Conservation (phyloP, 2,113 vertebrate species). For the Pteruthius melanotis region DNA sequence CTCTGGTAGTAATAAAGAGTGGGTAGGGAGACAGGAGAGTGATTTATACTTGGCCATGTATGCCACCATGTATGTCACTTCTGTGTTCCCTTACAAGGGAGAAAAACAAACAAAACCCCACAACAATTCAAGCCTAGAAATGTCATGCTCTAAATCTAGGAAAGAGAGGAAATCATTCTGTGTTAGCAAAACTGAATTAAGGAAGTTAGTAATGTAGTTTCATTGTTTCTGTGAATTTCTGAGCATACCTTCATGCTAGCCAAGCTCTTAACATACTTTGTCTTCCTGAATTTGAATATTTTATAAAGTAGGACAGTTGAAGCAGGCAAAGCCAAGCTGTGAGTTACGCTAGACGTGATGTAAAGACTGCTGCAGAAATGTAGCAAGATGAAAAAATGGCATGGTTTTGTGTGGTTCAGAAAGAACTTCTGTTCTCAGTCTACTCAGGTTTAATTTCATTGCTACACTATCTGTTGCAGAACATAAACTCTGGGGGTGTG, state of each 20-base stretch:
- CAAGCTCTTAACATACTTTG: background rate
- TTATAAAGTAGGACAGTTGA: background rate
- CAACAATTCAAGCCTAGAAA: background rate
- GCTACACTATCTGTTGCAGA: background rate
- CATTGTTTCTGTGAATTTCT: background rate
- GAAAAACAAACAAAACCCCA: background rate
- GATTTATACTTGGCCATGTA: rapidly evolving
- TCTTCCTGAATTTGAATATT: background rate
- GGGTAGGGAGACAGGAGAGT: rapidly evolving
- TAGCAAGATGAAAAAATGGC: background rate
- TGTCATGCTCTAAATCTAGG: background rate
- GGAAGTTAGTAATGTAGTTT: background rate
- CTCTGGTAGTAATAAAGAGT: background rate
- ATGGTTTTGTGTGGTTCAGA: background rate
- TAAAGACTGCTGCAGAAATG: background rate
- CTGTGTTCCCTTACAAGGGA: background rate
- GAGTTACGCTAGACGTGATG: background rate
- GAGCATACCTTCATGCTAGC: background rate
- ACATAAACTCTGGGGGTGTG: background rate
- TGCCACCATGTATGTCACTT: background rate
- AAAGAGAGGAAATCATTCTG: background rate
- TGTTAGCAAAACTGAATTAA: background rate
- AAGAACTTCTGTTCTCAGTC: background rate
- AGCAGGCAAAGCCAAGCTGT: background rate
- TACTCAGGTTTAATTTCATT: background rate